These are phyloP conservation scores for Microplitis mediator DNA, from an alignment of 1,140 invertebrate genomes.

Conservation along the genomic window DNA sequence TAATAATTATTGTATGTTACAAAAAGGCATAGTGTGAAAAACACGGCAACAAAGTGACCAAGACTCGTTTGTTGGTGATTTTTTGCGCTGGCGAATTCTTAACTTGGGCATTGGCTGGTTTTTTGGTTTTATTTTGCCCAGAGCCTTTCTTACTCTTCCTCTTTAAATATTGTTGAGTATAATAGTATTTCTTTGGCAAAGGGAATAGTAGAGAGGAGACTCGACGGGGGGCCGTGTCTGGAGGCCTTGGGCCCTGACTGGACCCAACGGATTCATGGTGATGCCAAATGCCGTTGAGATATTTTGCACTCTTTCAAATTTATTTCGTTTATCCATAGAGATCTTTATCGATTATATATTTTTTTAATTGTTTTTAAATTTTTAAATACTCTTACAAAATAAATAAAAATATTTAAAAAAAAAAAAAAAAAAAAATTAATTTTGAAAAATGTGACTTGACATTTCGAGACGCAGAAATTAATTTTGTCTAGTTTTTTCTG, in stretches of 20 bases:
- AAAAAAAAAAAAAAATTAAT: too few species aligned
- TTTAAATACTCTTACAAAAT: too few species aligned
- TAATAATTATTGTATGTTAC: neutral
- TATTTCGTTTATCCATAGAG: neutral
- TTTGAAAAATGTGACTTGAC: too few species aligned
- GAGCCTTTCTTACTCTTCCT: neutral
- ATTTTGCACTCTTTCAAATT: neutral
- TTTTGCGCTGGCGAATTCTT: constrained; percentile 31
- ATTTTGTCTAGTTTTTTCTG: too few species aligned
- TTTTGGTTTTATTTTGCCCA: neutral
- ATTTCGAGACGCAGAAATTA: too few species aligned
- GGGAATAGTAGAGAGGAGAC: constrained; percentile 9
- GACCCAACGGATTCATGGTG: constrained; percentile 11
- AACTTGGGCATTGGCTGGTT: neutral
- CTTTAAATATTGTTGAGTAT: neutral
- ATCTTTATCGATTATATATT: too few species aligned
- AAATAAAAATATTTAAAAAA: too few species aligned
- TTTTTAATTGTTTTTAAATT: too few species aligned
- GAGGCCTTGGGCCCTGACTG: constrained; percentile 44
- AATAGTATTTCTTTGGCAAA: neutral
- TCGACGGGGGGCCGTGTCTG: constrained; percentile 44
- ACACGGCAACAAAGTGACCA: neutral
- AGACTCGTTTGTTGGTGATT: constrained; percentile 27
- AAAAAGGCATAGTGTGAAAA: neutral
- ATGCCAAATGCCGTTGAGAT: too few species aligned